These are phyloP conservation scores for Myzus persicae DNA, from an alignment of 1,140 invertebrate genomes.

Conservation along the genomic window DNA sequence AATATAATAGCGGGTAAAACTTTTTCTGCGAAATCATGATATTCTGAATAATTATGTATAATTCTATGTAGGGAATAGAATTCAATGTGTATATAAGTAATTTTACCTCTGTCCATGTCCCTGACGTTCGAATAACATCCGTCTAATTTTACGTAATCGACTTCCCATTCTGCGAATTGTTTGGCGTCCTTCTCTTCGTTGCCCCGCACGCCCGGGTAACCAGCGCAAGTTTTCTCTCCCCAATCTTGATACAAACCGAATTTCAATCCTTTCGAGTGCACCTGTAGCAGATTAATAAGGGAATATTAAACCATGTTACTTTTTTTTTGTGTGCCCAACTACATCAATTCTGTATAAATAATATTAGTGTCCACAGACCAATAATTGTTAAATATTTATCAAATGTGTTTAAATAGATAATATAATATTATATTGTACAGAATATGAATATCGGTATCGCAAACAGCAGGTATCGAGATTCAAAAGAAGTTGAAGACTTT, in stretches of 20 bases:
- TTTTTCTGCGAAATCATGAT: too few species aligned
- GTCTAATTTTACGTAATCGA: slow-evolving; percentile 96
- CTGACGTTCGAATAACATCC: slow-evolving; percentile 83
- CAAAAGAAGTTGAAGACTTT: background rate
- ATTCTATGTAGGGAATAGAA: too few species aligned
- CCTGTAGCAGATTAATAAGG: slow-evolving; percentile 68
- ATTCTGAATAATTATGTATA: too few species aligned
- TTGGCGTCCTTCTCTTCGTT: slow-evolving; percentile 84
- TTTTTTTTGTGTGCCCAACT: background rate
- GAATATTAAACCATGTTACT: background rate
- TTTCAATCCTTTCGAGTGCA: slow-evolving; percentile 92
- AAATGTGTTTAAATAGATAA: too few species aligned
- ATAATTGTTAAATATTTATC: too few species aligned
- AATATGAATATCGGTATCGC: background rate
- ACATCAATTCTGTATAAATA: too few species aligned
- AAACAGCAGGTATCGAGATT: background rate
- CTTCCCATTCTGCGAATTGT: slow-evolving; percentile 95
- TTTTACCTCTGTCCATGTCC: slow-evolving; percentile 60
- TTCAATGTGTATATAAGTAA: too few species aligned
- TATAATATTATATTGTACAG: background rate
- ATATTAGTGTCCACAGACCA: too few species aligned
- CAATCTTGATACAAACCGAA: slow-evolving; percentile 98
- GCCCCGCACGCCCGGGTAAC: slow-evolving; percentile 91
- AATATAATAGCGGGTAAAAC: too few species aligned
- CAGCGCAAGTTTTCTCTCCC: slow-evolving; percentile 92